phyloP scores from a whole-genome alignment of 2,888 invertebrate species.

The Ceriagrion tenellum region DNA sequence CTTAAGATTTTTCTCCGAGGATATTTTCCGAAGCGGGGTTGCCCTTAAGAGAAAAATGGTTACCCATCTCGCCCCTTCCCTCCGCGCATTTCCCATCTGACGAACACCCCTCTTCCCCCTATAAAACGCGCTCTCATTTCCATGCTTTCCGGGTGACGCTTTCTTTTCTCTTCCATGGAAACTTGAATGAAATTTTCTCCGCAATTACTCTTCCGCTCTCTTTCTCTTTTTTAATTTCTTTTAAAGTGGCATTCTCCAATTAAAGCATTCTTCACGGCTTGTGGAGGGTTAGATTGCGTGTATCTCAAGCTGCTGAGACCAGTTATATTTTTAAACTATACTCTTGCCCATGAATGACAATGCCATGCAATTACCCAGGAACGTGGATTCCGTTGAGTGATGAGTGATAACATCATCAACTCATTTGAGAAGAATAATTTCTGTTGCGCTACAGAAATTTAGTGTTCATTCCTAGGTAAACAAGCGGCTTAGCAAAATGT shows the following conservation, averaged over 20 bases:
- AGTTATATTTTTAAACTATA: no score
- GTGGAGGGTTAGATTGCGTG: no score
- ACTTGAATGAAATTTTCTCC: not conserved
- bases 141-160: not conserved
- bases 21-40: not conserved
- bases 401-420: no score
- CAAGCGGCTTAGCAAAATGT: no score
- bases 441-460: no score
- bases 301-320: no score
- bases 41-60: constrained; percentile 16
- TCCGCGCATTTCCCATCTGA: not conserved
- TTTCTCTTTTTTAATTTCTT: not conserved
- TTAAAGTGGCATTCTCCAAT: not conserved
- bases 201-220: not conserved
- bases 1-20: constrained; percentile 13
- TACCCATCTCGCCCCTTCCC: not conserved
- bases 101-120: not conserved
- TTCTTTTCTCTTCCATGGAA: not conserved
- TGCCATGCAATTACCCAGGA: no score
- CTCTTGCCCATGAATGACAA: no score
- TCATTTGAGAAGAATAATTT: no score
- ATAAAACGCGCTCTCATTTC: not conserved
- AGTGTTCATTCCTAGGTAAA: no score
- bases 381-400: no score
- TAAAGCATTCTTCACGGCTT: not conserved